These are phyloP conservation scores for Coluber constrictor DNA, from an alignment of 2,797 vertebrate genomes.

Conservation along the genomic window DNA sequence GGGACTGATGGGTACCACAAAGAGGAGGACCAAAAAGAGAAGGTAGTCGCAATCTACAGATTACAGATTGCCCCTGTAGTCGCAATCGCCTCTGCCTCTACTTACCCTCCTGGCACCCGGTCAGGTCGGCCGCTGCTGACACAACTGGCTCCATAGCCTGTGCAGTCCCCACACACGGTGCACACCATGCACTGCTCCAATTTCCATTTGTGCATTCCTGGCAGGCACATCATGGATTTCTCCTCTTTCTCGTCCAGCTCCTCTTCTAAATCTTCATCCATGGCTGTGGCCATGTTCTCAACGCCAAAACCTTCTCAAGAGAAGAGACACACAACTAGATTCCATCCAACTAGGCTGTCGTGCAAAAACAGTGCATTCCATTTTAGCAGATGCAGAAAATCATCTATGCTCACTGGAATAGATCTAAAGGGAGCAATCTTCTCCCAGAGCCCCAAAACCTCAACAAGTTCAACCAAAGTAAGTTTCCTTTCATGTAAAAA, in stretches of 20 bases:
- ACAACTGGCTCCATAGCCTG: slow-evolving; percentile 96
- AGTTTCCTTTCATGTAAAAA: background rate
- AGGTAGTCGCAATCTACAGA: too few species aligned
- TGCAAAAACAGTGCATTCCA: slow-evolving; percentile 3
- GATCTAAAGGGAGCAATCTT: background rate
- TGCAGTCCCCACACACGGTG: slow-evolving; percentile 97
- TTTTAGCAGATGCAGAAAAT: background rate
- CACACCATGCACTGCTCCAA: slow-evolving; percentile 99
- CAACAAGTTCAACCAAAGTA: background rate
- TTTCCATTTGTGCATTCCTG: slow-evolving; percentile 99
- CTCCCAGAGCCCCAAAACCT: background rate
- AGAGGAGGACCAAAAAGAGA: background rate
- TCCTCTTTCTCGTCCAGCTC: slow-evolving; percentile 98
- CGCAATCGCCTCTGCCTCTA: background rate
- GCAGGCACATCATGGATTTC: slow-evolving; percentile 98
- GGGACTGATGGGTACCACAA: background rate
- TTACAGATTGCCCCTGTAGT: too few species aligned
- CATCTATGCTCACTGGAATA: background rate
- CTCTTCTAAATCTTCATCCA: slow-evolving; percentile 98
- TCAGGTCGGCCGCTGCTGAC: slow-evolving; percentile 97
- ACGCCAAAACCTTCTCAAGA: slow-evolving; percentile 83
- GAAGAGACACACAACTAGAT: background rate
- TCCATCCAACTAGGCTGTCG: background rate
- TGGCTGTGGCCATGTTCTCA: slow-evolving; percentile 98
- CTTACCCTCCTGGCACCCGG: slow-evolving; percentile 95